These are phyloP conservation scores for Polypedilum pembai DNA, from an alignment of 1,140 invertebrate species.

Conservation along the genomic window DNA sequence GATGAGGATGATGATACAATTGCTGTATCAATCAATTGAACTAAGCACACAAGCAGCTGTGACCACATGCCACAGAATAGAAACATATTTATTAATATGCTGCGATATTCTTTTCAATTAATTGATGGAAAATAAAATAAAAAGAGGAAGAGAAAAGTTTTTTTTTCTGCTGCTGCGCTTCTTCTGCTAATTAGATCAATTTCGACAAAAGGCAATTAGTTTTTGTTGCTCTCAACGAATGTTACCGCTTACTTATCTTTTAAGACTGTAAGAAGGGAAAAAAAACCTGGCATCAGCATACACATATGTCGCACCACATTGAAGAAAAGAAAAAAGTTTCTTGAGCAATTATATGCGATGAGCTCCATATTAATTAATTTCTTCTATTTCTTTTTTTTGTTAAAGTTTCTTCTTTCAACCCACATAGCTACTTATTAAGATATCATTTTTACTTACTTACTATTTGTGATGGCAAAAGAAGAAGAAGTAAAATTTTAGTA, in stretches of 20 bases:
- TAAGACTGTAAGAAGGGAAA: neutral
- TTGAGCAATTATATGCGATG: neutral
- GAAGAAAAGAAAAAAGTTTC: neutral
- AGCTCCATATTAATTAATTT: constrained; percentile 14
- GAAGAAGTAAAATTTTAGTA: too few species aligned
- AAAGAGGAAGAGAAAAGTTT: neutral
- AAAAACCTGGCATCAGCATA: constrained; percentile 4
- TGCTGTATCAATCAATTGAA: neutral
- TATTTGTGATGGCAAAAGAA: neutral
- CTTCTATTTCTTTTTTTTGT: neutral
- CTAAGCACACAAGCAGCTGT: neutral
- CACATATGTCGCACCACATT: constrained; percentile 2
- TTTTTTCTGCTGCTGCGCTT: neutral
- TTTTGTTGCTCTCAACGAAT: neutral
- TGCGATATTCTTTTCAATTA: neutral
- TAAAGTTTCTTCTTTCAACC: neutral
- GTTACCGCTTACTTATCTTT: neutral
- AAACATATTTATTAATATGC: neutral
- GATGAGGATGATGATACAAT: neutral
- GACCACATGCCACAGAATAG: neutral
- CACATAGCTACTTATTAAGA: constrained; percentile 19
- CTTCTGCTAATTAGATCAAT: neutral
- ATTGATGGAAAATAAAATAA: neutral
- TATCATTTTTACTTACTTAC: neutral
- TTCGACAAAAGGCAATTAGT: neutral